Evolutionary conservation across 2,888 invertebrate genomes (phyloP), one percentile per base, ranked within the genome.

Genomic region (Drosophila prolongata): DNA sequence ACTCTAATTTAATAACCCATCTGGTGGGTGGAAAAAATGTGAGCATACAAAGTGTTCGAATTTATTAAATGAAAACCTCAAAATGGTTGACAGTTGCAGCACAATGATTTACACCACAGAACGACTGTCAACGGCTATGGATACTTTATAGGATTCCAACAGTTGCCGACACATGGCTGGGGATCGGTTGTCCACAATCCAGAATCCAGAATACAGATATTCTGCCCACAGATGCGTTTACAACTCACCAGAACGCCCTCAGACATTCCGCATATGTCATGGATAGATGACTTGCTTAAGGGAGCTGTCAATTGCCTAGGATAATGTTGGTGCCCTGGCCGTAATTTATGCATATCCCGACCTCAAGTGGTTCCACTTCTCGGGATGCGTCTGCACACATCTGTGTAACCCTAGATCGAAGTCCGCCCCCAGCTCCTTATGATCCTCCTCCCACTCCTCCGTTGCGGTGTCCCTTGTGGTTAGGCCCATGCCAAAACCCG

Each of bases 1-100:
- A 57, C 68, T 75, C 87, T 84, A 84, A 87, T 84, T 84, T 87
- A 84, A 84, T 86, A 87, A 84, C 83, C 65, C 69, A 49, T 52
- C 13, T 27, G 57, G 47, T 38, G 38, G 14, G 58, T 27, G 38
- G 47, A 55, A 19, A 49, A 49, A 34, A 13, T 0, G 47, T 27
- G 11, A 14, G 16, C 5, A 16, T 34, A 38, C 50, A 64, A 47
- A 58, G 34, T 19, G 43, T 19, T 54, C 40, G 37, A 55, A 65
- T 47, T 62, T 52, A 72, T 58, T 65, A 70, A 70, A 56, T 70
- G 69, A 30, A 68, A 68, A 58, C 67, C 66, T 47, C 66, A 66
- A 42, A 65, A 34, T 34, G 62, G 49, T 13, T 60, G 62, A 64
- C 62, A 62, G 40, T 49, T 35, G 27, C 43, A 4, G 43, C 57